These are phyloP conservation scores for Orthonyx spaldingii DNA, from an alignment of 2,113 vertebrate genomes.

Conservation along the genomic window DNA sequence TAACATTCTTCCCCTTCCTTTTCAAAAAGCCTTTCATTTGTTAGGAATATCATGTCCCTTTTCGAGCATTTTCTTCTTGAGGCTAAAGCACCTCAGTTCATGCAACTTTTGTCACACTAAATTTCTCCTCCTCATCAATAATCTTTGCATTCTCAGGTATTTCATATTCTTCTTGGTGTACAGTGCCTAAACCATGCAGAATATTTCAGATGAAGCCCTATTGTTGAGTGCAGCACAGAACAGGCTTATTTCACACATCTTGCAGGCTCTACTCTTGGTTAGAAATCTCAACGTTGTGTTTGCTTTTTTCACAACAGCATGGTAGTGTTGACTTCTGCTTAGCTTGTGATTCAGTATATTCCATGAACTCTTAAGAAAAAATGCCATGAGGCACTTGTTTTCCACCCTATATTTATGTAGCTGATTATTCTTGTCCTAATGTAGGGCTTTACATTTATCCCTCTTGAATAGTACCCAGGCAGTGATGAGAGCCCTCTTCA, in stretches of 20 bases:
- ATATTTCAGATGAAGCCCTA: background rate
- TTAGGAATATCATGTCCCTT: background rate
- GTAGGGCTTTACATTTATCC: background rate
- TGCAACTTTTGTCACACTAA: background rate
- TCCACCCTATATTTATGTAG: background rate
- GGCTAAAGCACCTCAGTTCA: background rate
- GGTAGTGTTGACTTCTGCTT: background rate
- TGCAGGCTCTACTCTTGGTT: background rate
- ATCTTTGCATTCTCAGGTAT: background rate
- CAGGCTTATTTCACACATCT: background rate
- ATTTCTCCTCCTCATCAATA: background rate
- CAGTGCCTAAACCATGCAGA: background rate
- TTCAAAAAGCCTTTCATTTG: background rate
- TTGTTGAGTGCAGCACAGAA: background rate
- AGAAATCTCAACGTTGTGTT: background rate
- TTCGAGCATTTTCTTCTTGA: background rate
- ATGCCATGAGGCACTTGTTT: background rate
- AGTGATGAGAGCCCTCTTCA: background rate
- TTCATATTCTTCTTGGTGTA: background rate
- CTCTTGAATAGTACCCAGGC: background rate
- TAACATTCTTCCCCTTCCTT: background rate
- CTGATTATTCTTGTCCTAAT: background rate
- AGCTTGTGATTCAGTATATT: background rate
- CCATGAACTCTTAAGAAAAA: background rate
- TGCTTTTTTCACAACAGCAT: background rate